Percentiles rank a stretch among this genome's conserved stretches.
Evolutionary conservation across 92 coral and sea anemone species (phyloP).

Genomic region (Porites cylindrica): DNA sequence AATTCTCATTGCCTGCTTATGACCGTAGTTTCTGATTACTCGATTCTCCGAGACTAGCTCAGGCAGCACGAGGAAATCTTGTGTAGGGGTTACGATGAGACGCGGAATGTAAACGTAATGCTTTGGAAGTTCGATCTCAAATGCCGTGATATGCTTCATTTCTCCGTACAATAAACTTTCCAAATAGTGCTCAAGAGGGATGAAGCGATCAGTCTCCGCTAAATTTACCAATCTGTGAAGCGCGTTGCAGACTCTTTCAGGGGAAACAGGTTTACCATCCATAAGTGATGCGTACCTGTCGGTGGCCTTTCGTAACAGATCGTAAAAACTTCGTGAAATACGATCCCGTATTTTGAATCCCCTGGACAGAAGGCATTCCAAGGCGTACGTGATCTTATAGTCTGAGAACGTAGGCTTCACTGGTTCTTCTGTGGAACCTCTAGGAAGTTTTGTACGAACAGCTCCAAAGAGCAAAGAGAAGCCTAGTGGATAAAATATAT

Average conservation of each 20-base stretch:
- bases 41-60: conserved; percentile 95
- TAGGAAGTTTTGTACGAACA: conserved; percentile 55
- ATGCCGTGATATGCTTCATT: conserved; percentile 55
- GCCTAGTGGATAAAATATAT: conserved; percentile 40
- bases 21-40: conserved; percentile 85
- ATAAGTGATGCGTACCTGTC: conserved; percentile 29
- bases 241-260: conserved; percentile 61
- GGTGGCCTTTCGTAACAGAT: conserved; percentile 59
- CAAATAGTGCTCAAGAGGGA: conserved; percentile 70
- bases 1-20: conserved; percentile 81
- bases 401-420: conserved; percentile 61
- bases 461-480: too few species aligned
- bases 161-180: conserved; percentile 70
- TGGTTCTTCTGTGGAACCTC: conserved; percentile 62
- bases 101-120: conserved; percentile 92
- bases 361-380: conserved; percentile 87
- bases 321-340: conserved; percentile 72
- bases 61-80: conserved; percentile 79
- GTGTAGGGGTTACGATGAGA: conserved; percentile 94
- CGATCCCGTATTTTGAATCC: conserved; percentile 87
- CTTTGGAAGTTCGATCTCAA: conserved; percentile 80
- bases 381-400: conserved; percentile 76
- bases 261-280: neutral
- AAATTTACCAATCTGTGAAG: conserved; percentile 67
- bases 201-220: conserved; percentile 68